Evolutionary conservation across 2,797 vertebrate species (phyloP), one percentile per base, ranked within the genome.

Genomic region (Clarias fuscus): DNA sequence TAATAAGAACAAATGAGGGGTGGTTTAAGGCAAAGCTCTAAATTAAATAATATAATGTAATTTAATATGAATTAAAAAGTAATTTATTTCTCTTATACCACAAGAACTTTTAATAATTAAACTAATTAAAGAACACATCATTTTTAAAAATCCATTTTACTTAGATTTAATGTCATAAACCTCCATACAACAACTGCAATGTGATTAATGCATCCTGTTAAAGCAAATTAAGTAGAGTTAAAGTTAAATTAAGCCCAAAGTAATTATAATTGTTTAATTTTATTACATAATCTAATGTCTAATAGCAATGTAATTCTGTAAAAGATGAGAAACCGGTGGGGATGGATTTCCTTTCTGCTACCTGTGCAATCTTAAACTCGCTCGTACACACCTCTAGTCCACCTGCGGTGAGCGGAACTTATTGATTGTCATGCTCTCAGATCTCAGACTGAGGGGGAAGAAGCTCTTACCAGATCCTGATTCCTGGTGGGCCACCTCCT

Each of bases 361-460:
- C 77, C 24, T n/a, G 7, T 75, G 70, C 83, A 84, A 18, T 61
- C 40, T 59, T 43, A 43, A 80, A 64, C 37, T 65, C 11, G 1
- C 22, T 59, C 10, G 53, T 20, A 62, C 77, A 64, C 20, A 33
- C 37, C 14, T 27, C 82, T 61, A 84, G 71, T 80, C 13, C 70
- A 43, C 40, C 48, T 59, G 83, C 33, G n/a, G 71, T 84, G 75
- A 56, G 59, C 82, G 58, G 27, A 70, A 80, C 33, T 33, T 82
- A 84, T 75, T 59, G 86, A 87, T 84, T 64, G 61, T 81, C 70
- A 76, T 7, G 48, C 68, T 84, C 70, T 87, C 68, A 84, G 73
- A 87, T 82, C 61, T 75, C 30, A 53, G 40, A 27, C 37, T 43
- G 59, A 70, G 33, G 82, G 82, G 37, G 37, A 71, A 82, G 59